Evolutionary conservation across 1,140 invertebrate genomes (phyloP).

Genomic region (Vollenhovia emeryi): DNA sequence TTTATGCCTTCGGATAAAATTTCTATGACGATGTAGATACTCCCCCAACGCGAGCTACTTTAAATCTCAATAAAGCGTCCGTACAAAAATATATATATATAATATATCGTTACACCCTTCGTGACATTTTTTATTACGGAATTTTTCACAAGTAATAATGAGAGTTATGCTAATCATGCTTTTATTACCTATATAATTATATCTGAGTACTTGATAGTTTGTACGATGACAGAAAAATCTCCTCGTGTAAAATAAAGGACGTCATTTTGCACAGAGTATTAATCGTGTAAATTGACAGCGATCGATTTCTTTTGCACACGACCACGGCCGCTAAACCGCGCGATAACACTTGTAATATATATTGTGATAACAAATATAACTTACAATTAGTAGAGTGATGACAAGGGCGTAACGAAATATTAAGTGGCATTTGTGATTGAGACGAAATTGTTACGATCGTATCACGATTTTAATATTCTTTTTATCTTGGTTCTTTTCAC

Average conservation of each 20-base stretch:
- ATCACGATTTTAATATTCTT: background rate
- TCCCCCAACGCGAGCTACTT: background rate
- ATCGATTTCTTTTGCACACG: background rate
- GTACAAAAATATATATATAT: background rate
- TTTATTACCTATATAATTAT: background rate
- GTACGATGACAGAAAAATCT: background rate
- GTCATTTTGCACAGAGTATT: background rate
- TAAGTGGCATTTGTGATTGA: background rate
- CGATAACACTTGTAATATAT: background rate
- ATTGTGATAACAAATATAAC: background rate
- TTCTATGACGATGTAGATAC: background rate
- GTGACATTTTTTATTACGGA: background rate
- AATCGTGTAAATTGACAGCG: background rate
- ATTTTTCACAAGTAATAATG: background rate
- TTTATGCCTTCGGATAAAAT: slow-evolving; percentile 8
- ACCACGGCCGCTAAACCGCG: background rate
- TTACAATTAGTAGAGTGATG: background rate
- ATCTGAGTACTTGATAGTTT: background rate
- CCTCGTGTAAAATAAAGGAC: background rate
- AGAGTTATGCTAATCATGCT: background rate
- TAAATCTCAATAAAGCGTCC: slow-evolving; percentile 36
- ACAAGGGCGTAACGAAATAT: background rate
- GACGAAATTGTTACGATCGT: slow-evolving; percentile 1
- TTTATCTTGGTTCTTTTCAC: slow-evolving; percentile 7
- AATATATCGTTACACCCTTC: slow-evolving; percentile 1